Conservation (phyloP, 2,888 invertebrate species). For the Folsomia candida region DNA sequence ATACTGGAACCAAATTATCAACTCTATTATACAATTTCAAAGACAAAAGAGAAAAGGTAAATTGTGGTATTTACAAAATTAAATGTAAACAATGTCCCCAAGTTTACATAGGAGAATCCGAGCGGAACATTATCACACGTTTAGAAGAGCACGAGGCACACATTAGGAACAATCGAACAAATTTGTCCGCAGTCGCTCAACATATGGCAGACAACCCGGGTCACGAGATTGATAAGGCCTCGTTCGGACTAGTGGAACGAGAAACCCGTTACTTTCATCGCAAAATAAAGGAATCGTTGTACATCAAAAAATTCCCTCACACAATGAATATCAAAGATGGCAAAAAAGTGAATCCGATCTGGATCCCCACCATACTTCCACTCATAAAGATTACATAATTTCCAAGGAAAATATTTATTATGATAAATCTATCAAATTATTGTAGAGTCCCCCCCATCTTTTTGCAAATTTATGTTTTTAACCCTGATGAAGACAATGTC, state of each 20-base stretch:
- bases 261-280: background rate
- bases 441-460: background rate
- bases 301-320: background rate
- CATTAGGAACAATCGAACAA: background rate
- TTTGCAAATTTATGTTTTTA: background rate
- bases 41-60: background rate
- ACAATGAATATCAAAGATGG: background rate
- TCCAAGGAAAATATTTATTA: background rate
- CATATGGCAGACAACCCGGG: background rate
- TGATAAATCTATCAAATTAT: background rate
- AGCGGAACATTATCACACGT: background rate
- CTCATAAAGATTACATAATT: background rate
- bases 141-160: background rate
- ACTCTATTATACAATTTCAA: background rate
- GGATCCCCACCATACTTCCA: background rate
- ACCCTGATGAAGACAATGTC: background rate
- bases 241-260: background rate
- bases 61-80: background rate
- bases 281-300: background rate
- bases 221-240: background rate
- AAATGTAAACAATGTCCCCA: background rate
- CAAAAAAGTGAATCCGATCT: background rate
- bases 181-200: background rate
- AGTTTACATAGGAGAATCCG: background rate
- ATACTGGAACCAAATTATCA: background rate